Percentiles rank a stretch among this genome's conserved stretches.
These are phyloP conservation scores for Drosophila austrosaltans DNA, from an alignment of 2,888 invertebrate genomes.

Conservation along the genomic window DNA sequence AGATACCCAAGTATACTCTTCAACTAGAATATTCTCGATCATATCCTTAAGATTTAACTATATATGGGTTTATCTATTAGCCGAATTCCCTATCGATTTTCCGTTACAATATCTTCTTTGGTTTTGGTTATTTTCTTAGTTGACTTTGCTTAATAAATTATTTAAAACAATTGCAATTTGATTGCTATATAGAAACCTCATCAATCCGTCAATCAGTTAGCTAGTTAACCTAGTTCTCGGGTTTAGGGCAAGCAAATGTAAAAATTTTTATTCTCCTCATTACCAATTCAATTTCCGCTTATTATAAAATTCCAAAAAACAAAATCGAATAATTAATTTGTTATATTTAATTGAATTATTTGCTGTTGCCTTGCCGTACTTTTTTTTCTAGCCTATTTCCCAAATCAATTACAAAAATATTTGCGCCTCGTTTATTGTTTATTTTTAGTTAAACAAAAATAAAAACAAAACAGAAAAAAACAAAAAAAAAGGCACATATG, in stretches of 20 bases:
- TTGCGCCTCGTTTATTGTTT: slow-evolving; percentile 35
- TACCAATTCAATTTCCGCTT: slow-evolving; percentile 26
- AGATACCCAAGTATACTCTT: too few species aligned
- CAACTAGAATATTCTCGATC: too few species aligned
- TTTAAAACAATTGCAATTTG: too few species aligned
- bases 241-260: not conserved
- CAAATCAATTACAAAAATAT: slow-evolving; percentile 37
- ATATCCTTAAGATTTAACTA: too few species aligned
- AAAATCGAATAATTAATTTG: slow-evolving; percentile 21
- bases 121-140: too few species aligned
- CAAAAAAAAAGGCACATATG: slow-evolving; percentile 2
- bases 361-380: not conserved
- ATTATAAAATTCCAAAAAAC: slow-evolving; percentile 1
- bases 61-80: too few species aligned
- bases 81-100: too few species aligned
- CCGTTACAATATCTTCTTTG: too few species aligned
- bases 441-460: slow-evolving; percentile 42
- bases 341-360: slow-evolving; percentile 8
- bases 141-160: too few species aligned
- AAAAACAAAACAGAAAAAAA: slow-evolving; percentile 35
- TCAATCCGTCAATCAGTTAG: too few species aligned
- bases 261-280: not conserved
- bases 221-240: too few species aligned
- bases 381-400: not conserved
- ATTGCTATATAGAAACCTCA: too few species aligned